Evolutionary conservation across 2,888 invertebrate species (phyloP), one percentile per base, ranked within the genome.

Genomic region (Cryptus armator): DNA sequence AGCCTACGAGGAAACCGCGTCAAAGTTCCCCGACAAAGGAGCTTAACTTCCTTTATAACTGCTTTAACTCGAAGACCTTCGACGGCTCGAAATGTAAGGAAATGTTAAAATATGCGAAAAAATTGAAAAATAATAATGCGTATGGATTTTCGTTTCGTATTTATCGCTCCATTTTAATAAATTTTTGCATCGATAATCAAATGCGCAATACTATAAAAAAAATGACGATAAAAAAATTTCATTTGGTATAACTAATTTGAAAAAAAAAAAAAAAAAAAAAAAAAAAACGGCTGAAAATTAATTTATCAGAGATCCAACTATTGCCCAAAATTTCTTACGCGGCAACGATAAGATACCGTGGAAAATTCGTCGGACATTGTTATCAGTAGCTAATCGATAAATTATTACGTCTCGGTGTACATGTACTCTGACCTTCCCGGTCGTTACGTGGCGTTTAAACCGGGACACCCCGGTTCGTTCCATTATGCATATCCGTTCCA

Each of bases 401-500:
- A 53, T 32, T 46, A 71, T 70, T 81, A 72, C 82, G 67, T 77
- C 66, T 62, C 64, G n/a, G 29, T n/a, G 70, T 48, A 59, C 19
- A 46, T 59, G 72, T 16, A 77, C 56, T 82, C 19, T 66, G 82
- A 82, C 82, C 72, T 82, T 82, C 77, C 67, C 32, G 48, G 32
- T 29, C 32, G 51, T 70, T 62, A 77, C 82, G 77, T 62, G 74
- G 56, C 64, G 62, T 46, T 71, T 24, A 37, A 77, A 66, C 62
- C 77, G 59, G 67, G 43, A 72, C 82, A 77, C 82, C 56, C 56
- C 6, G 59, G 9, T 46, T 75, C 48, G 74, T 62, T 48, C 46
- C n/a, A 64, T 75, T 64, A 44, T 48, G 32, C 46, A 62, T 37
- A 56, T 56, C 56, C 14, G 14, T 3, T 37, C 44, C 44, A 62